These are phyloP conservation scores for Telmatochromis sp. DNA, from an alignment of 2,113 vertebrate genomes.

Conservation along the genomic window DNA sequence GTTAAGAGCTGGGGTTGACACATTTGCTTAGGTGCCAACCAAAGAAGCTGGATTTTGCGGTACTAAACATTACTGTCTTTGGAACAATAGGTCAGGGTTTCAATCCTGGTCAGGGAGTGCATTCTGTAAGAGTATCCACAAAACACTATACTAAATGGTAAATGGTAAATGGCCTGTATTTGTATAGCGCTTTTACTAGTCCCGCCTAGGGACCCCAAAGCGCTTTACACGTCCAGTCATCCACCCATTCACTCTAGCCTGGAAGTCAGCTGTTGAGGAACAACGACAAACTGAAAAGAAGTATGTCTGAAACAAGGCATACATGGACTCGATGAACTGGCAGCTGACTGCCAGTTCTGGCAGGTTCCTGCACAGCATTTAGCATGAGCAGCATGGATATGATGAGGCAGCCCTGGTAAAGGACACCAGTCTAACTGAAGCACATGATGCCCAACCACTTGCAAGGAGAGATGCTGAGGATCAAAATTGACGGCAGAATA, in stretches of 20 bases:
- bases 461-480: neutral
- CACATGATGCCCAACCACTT: neutral
- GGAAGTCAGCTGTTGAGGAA: neutral
- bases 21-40: neutral
- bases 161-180: no score
- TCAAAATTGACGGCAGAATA: neutral
- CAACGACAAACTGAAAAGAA: neutral
- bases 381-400: neutral
- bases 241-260: no score
- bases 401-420: neutral
- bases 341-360: neutral
- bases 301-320: neutral
- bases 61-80: neutral
- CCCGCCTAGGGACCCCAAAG: no score
- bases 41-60: accelerated
- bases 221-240: no score
- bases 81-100: neutral
- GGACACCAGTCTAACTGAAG: neutral
- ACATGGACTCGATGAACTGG: neutral
- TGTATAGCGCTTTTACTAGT: no score
- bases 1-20: neutral
- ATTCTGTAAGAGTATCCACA: neutral
- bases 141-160: neutral
- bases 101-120: neutral
- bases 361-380: neutral